Conservation (phyloP, 1,140 invertebrate genomes). For the Bombus pascuorum region DNA sequence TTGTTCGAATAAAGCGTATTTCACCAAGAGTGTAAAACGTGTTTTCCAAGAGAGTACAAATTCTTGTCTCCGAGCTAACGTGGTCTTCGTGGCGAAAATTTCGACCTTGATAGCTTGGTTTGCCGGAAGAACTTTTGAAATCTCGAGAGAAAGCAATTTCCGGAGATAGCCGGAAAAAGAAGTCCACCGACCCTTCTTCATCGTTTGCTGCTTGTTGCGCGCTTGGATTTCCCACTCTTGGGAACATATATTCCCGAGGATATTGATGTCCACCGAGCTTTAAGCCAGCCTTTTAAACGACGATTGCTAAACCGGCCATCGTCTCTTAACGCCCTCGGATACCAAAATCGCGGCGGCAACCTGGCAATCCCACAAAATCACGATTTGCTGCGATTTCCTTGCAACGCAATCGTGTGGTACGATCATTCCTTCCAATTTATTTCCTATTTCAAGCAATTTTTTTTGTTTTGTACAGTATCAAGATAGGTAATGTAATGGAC, state of each 20-base stretch:
- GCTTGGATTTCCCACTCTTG: conserved; percentile 18
- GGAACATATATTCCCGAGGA: conserved; percentile 20
- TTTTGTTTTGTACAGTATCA: too few species aligned
- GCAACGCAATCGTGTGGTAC: too few species aligned
- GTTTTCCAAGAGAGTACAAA: conserved; percentile 6
- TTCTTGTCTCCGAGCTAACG: not conserved
- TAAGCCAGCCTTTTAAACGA: conserved; percentile 30
- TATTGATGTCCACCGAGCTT: conserved; percentile 22
- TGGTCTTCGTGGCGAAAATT: not conserved
- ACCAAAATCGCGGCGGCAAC: not conserved
- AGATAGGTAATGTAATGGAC: not conserved
- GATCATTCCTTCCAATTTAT: not conserved
- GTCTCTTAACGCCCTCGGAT: conserved; percentile 11
- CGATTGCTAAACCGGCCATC: conserved; percentile 15
- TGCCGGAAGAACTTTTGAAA: conserved; percentile 40
- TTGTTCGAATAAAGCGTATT: not conserved
- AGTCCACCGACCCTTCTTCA: not conserved
- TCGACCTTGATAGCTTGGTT: conserved; percentile 1
- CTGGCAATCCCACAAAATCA: not conserved
- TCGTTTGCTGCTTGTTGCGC: not conserved
- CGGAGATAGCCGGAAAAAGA: conserved; percentile 48
- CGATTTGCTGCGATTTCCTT: conserved; percentile 5
- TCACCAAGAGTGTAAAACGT: not conserved
- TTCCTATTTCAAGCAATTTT: not conserved
- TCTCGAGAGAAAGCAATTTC: conserved; percentile 54